Conservation (phyloP, 1,140 invertebrate genomes). For the Bombus consobrinus region DNA sequence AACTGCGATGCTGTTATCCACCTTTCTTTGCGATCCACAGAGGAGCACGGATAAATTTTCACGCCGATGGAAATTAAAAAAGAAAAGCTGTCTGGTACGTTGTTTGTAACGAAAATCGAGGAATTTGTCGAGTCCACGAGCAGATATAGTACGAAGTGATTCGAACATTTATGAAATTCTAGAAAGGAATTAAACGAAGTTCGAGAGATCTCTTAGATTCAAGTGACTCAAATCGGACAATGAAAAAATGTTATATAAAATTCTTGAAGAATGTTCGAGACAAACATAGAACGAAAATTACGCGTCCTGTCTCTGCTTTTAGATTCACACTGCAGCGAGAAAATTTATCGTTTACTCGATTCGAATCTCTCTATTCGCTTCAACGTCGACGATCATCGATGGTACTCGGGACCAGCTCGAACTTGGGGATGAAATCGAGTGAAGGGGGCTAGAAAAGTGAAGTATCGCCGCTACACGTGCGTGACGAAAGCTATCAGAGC, state of each 20-base stretch:
- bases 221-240: not conserved
- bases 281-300: not conserved
- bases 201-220: not conserved
- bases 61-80: slow-evolving; percentile 27
- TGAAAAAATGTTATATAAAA: not conserved
- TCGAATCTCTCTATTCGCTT: not conserved
- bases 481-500: no score
- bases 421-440: no score
- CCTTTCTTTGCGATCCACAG: not conserved
- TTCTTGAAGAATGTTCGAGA: not conserved
- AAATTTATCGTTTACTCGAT: not conserved
- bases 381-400: not conserved
- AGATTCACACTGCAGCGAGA: not conserved
- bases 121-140: not conserved
- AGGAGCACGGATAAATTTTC: not conserved
- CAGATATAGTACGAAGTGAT: not conserved
- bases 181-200: not conserved
- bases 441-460: no score
- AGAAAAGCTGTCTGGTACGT: not conserved
- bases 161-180: not conserved
- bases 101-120: not conserved
- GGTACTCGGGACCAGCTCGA: no score
- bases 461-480: no score
- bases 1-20: not conserved
- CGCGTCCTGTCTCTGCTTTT: not conserved